Base-by-base conservation (phyloP, 2,888 invertebrate genomes). In the Lycia hirtaria region DNA sequence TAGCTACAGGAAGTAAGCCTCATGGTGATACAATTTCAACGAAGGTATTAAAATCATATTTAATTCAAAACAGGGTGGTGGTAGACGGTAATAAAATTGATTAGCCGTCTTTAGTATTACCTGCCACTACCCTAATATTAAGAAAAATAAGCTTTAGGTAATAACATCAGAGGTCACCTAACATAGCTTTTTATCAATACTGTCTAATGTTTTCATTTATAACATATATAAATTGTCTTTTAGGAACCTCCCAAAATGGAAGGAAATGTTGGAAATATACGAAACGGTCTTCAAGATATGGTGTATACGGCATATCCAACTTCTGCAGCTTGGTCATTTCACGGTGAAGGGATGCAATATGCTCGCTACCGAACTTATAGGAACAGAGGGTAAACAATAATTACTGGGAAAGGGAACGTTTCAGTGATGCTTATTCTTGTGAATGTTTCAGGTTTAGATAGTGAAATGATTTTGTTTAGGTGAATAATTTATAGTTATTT, bases 241-340 rank as follows among this genome's bases (percentile, higher is more conserved):
- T 32, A 56, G 56, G 56, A 47, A 7, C 12, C 45, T 26, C 45
- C 56, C 0, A 38, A 38, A 12, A 12, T 24, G 5, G 14, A 35
- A 52, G 26, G 37, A 32, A 17, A 38, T 26, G 9, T 15, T 20
- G 22, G 50, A 22, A 49, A 38, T 15, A 7, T 15, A 41, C 24
- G 24, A 43, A 92, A 92, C 65, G 91, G 91, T n/a, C 70, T 92
- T 49, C 91, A 92, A 73, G 91, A 92, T 62, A 69, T 84, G 62
- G 75, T 80, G 14, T 88, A 74, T 49, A 83, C 88, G 1, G 72
- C 88, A 0, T 85, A 84, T 62, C 76, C 83, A 9, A 71, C 74
- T 1, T 75, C 86, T 9, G 72, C 85, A 9, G 80, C 87, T n/a
- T 87, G 91, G 91, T 77, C 83, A 0, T 91, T 92, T 59, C 89